Evolutionary conservation across 2,113 vertebrate genomes (phyloP).

Genomic region (Oncorhynchus mykiss): DNA sequence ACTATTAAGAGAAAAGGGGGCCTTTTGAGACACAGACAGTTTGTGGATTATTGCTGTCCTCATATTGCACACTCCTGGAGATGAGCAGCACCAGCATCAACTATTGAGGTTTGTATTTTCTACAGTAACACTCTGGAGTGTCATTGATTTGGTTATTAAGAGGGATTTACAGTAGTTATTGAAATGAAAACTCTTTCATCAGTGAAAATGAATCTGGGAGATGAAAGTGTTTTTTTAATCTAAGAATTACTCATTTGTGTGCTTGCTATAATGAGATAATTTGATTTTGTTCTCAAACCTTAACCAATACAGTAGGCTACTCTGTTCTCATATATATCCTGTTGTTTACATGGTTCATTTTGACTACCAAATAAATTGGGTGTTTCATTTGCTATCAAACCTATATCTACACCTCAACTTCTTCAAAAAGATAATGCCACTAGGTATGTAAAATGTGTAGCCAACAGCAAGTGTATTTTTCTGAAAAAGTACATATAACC

Average conservation of each 20-base stretch:
- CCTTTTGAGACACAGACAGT: background rate
- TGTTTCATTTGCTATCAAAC: background rate
- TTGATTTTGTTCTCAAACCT: constrained; percentile 33
- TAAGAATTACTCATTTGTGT: constrained; percentile 1
- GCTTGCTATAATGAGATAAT: constrained; percentile 29
- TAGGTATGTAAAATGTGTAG: background rate
- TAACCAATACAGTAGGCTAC: constrained; percentile 27
- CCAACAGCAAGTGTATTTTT: background rate
- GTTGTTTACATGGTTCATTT: constrained; percentile 12
- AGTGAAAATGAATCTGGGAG: constrained; percentile 23
- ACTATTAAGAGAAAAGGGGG: too few species aligned
- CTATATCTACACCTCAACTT: background rate
- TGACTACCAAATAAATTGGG: background rate
- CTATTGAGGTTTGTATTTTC: constrained; percentile 12
- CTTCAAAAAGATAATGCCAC: background rate
- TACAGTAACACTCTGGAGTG: constrained; percentile 8
- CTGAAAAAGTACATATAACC: background rate
- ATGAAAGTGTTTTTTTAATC: constrained; percentile 34
- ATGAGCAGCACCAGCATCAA: background rate
- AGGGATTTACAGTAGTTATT: constrained; percentile 44
- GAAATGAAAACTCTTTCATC: constrained; percentile 29
- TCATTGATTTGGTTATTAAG: constrained; percentile 33
- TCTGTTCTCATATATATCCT: constrained; percentile 14
- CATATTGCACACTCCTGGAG: background rate
- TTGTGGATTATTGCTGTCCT: background rate